Conservation (phyloP, 2,113 vertebrate genomes). For the western clawed frog (Xenopus tropicalis) region UCB_Xtro_10.0 CM004449.2:84144501-84145000, state of each 20-base stretch:
- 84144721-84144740: neutral
- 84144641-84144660: too few species aligned
- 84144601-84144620: too few species aligned
- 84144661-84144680: too few species aligned
- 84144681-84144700: too few species aligned
- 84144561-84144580: too few species aligned
- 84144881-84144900: conserved; percentile 25
- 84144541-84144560: too few species aligned
- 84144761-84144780: neutral
- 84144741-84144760: neutral
- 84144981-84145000: neutral
- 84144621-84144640: too few species aligned
- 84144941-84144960: neutral
- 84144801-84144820: conserved; percentile 28
- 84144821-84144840: conserved; percentile 29
- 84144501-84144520: too few species aligned
- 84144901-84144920: conserved; percentile 10
- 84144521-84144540: too few species aligned
- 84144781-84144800: neutral
- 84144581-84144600: too few species aligned
- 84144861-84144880: conserved; percentile 28
- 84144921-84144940: conserved; percentile 18
- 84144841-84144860: conserved; percentile 19
- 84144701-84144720: too few species aligned
- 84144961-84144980: neutral